Conservation (phyloP, 2,113 vertebrate genomes). For the Rostratula benghalensis region DNA sequence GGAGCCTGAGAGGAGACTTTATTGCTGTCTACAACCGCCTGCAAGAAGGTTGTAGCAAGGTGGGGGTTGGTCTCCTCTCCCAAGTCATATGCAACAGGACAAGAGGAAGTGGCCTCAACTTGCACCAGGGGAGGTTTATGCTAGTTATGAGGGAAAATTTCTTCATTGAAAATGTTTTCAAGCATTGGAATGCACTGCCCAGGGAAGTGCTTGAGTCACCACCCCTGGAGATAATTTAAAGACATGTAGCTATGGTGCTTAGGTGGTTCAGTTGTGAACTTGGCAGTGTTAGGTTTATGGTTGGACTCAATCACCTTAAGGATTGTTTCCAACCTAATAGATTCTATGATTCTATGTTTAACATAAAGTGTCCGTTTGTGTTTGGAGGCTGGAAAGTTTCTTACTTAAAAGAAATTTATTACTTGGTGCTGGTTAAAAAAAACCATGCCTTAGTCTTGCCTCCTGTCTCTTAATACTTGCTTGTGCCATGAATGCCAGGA, state of each 20-base stretch:
- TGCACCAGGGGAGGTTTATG: neutral
- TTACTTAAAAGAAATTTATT: neutral
- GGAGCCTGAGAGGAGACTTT: neutral
- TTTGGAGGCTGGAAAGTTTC: neutral
- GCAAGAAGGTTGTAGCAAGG: neutral
- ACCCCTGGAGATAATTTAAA: neutral
- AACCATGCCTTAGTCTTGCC: neutral
- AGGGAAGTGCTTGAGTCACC: neutral
- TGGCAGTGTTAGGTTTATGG: neutral
- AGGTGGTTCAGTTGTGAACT: neutral
- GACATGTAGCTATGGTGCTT: accelerated
- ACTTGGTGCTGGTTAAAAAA: neutral
- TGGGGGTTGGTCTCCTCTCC: neutral
- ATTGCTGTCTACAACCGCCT: neutral
- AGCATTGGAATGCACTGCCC: neutral
- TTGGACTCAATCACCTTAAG: neutral
- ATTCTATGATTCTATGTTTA: neutral
- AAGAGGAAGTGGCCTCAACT: neutral
- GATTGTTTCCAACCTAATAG: neutral
- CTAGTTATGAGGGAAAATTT: neutral
- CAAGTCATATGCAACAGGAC: neutral
- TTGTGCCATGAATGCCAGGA: neutral
- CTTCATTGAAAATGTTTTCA: neutral
- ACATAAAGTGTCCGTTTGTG: neutral
- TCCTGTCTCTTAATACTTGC: neutral